Percentiles rank a stretch among this genome's conserved stretches.
phyloP scores from a whole-genome alignment of 2,797 vertebrate species.

The Petrocephalus schoutedeni region DNA sequence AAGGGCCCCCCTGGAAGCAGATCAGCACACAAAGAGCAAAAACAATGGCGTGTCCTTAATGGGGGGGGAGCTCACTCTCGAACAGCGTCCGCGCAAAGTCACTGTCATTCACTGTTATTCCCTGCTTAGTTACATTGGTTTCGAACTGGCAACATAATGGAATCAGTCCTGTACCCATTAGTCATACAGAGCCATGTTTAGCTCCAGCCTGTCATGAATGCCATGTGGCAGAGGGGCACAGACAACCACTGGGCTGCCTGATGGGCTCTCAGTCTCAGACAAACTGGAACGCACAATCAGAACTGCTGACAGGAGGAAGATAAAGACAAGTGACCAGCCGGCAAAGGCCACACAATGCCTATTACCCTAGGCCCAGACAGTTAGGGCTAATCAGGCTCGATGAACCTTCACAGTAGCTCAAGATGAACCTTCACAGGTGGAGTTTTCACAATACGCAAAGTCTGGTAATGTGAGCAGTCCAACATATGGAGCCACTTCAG shows the following conservation, averaged over 20 bases:
- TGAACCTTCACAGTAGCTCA: background rate
- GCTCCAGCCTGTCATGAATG: background rate
- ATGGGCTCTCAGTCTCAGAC: background rate
- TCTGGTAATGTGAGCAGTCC: background rate
- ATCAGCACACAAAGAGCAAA: background rate
- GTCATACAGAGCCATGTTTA: background rate
- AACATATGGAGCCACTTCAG: background rate
- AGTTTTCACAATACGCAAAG: background rate
- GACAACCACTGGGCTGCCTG: background rate
- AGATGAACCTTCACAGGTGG: background rate
- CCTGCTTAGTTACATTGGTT: background rate
- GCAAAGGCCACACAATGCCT: background rate
- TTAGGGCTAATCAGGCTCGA: background rate
- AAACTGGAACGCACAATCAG: background rate
- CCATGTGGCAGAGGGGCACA: background rate
- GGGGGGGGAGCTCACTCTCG: background rate
- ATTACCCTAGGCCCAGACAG: background rate
- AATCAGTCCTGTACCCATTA: background rate
- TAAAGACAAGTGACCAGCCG: background rate
- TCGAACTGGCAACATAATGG: background rate
- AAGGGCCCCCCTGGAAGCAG: background rate
- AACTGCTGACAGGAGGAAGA: background rate
- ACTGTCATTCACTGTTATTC: background rate
- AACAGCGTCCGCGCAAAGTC: background rate
- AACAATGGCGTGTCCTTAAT: background rate